Percentiles rank a stretch among this genome's conserved stretches.
Conservation (phyloP, 2,113 vertebrate genomes). For the human (Homo sapiens) region GRCh38 chr11:12697001-12697500, state of each 20-base stretch:
- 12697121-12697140: slow-evolving; percentile 47
- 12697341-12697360: background rate
- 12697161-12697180: background rate
- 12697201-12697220: background rate
- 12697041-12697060: slow-evolving; percentile 49
- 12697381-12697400: background rate
- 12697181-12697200: slow-evolving; percentile 40
- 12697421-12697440: background rate
- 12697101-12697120: slow-evolving; percentile 49
- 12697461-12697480: background rate
- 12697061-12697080: background rate
- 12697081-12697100: slow-evolving; percentile 61
- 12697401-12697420: background rate
- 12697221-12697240: background rate
- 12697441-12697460: background rate
- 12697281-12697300: background rate
- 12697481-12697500: background rate
- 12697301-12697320: slow-evolving; percentile 35
- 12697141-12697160: background rate
- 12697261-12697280: slow-evolving; percentile 23
- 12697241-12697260: background rate
- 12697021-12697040: background rate
- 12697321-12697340: background rate
- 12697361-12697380: background rate
- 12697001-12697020: background rate